phyloP scores from a whole-genome alignment of 1,140 invertebrate genomes.

The Drosophila fuyamai region DNA sequence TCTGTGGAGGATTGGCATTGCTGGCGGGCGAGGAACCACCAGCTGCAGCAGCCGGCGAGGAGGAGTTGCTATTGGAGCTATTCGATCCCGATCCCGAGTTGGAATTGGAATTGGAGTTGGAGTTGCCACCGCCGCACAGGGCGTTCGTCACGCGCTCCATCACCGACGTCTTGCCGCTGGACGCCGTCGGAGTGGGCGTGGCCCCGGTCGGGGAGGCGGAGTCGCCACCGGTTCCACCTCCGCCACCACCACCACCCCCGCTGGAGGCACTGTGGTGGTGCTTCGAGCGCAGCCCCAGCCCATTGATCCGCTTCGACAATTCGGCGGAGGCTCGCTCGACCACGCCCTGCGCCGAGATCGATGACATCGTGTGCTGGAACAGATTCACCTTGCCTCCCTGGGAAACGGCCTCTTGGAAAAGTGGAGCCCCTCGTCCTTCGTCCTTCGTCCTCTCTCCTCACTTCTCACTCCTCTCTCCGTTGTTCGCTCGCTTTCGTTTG shows the following conservation, averaged over 20 bases:
- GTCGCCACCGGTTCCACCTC: background rate
- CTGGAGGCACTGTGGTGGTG: slow-evolving; percentile 86
- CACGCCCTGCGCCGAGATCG: slow-evolving; percentile 86
- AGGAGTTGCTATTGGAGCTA: slow-evolving; percentile 27
- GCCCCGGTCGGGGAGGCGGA: slow-evolving; percentile 49
- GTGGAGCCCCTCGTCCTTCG: slow-evolving; percentile 5
- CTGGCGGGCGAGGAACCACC: slow-evolving; percentile 21
- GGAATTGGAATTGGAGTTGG: slow-evolving; percentile 67
- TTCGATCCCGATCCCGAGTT: slow-evolving; percentile 29
- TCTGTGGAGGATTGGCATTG: slow-evolving; percentile 45
- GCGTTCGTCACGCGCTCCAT: slow-evolving; percentile 94
- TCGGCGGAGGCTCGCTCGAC: slow-evolving; percentile 95
- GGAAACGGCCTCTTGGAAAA: slow-evolving; percentile 18
- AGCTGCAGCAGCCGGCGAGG: slow-evolving; percentile 30
- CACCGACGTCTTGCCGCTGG: slow-evolving; percentile 87
- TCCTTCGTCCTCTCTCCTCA: background rate
- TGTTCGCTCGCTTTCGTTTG: background rate
- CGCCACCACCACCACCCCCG: slow-evolving; percentile 59
- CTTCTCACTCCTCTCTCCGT: too few relatives aligned
- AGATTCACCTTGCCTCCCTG: slow-evolving; percentile 80
- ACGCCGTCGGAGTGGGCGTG: slow-evolving; percentile 33
- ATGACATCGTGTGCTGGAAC: slow-evolving; percentile 84
- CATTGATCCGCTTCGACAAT: slow-evolving; percentile 94
- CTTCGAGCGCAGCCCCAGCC: slow-evolving; percentile 90
- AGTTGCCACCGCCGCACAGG: slow-evolving; percentile 89